Percentiles rank a stretch among this genome's conserved stretches.
These are phyloP conservation scores for Menidia menidia DNA, from an alignment of 2,797 vertebrate species.

Conservation along the genomic window DNA sequence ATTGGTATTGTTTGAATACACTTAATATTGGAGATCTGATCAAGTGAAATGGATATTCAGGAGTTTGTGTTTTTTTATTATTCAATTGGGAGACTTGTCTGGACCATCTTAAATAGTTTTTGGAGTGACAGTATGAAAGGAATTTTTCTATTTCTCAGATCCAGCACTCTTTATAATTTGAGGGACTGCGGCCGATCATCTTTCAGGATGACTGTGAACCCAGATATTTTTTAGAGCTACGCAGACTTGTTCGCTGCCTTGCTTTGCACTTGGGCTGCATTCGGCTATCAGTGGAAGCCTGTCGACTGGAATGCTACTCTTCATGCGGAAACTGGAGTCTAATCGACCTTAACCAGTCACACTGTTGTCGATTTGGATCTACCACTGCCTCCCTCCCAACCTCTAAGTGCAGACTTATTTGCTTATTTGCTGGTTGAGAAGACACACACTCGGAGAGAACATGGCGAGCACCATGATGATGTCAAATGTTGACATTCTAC, in stretches of 20 bases:
- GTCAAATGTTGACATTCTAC: constrained; percentile 15
- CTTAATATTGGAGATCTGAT: neutral
- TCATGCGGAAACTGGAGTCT: constrained; percentile 2
- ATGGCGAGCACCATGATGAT: constrained; percentile 1
- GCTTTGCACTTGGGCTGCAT: constrained; percentile 6
- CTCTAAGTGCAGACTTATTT: constrained; percentile 20
- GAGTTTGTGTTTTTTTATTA: no score
- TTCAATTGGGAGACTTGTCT: no score
- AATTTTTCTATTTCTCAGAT: neutral
- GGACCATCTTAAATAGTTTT: no score
- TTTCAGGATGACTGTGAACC: constrained; percentile 7
- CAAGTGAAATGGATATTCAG: neutral
- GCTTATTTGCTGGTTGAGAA: constrained; percentile 17
- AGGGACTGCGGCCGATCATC: neutral
- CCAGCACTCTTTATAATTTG: neutral
- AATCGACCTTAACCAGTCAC: constrained; percentile 20
- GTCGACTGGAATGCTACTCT: constrained; percentile 6
- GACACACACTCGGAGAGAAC: constrained; percentile 3
- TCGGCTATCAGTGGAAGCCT: constrained; percentile 5
- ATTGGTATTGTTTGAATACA: neutral
- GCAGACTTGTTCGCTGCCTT: neutral
- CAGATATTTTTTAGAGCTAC: constrained; percentile 6
- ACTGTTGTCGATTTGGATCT: constrained; percentile 17
- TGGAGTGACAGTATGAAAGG: neutral
- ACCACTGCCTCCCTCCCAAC: constrained; percentile 20